These are phyloP conservation scores for Ophion obscuratus DNA, from an alignment of 2,888 invertebrate genomes.

Conservation along the genomic window DNA sequence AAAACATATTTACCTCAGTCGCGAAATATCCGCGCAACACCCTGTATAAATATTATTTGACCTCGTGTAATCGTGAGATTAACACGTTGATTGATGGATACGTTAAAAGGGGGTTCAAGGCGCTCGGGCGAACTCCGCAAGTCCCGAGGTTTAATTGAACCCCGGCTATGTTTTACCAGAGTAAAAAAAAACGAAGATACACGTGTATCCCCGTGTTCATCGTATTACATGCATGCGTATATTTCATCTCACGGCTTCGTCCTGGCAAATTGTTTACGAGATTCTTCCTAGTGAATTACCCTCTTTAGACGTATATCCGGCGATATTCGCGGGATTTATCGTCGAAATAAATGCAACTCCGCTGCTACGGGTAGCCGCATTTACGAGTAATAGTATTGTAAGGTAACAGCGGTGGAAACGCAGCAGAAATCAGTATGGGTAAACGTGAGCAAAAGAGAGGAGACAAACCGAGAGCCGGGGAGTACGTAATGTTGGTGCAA, in stretches of 20 bases:
- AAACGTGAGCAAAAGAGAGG: slow-evolving; percentile 5
- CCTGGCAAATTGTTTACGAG: slow-evolving; percentile 64
- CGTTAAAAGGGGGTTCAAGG: slow-evolving; percentile 18
- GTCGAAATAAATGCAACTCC: slow-evolving; percentile 63
- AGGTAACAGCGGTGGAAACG: slow-evolving; percentile 42
- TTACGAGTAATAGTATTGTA: slow-evolving; percentile 57
- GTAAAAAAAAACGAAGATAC: slow-evolving; percentile 18
- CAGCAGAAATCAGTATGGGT: slow-evolving; percentile 8
- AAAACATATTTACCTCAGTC: neutral
- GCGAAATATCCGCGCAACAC: neutral
- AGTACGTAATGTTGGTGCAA: slow-evolving; percentile 35
- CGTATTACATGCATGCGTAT: slow-evolving; percentile 52
- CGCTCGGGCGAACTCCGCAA: neutral
- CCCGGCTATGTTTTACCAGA: slow-evolving; percentile 11
- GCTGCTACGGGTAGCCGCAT: slow-evolving; percentile 54
- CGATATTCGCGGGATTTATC: slow-evolving; percentile 65
- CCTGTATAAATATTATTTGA: slow-evolving; percentile 39
- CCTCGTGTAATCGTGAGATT: slow-evolving; percentile 46
- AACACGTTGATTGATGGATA: slow-evolving; percentile 38
- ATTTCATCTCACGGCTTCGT: slow-evolving; percentile 57
- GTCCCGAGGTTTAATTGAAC: slow-evolving; percentile 46
- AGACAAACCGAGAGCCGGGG: neutral
- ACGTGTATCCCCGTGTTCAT: slow-evolving; percentile 30
- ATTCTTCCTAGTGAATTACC: slow-evolving; percentile 63
- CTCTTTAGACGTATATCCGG: slow-evolving; percentile 65